phyloP scores from a whole-genome alignment of 2,888 invertebrate species.

The Pasiphila rectangulata region DNA sequence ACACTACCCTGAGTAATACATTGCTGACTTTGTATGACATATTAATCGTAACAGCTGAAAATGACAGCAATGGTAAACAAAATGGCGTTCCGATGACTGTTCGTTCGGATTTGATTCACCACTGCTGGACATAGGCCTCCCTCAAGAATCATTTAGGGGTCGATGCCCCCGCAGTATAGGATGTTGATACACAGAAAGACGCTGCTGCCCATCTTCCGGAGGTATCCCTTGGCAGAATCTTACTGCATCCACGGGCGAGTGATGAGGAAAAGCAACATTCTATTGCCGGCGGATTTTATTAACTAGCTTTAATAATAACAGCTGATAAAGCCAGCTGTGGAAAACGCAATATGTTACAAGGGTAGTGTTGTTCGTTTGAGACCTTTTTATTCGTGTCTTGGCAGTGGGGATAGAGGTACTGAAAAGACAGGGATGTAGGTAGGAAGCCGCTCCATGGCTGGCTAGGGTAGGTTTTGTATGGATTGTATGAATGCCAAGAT shows the following conservation, averaged over 20 bases:
- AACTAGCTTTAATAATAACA: not conserved
- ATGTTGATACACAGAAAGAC: too few relatives aligned
- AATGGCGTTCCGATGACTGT: too few relatives aligned
- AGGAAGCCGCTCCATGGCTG: constrained; percentile 53
- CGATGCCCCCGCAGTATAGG: too few relatives aligned
- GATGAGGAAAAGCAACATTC: too few relatives aligned
- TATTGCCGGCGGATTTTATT: too few relatives aligned
- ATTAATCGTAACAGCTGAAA: not conserved
- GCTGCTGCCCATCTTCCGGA: too few relatives aligned
- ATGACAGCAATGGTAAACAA: not conserved
- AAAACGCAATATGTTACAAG: not conserved
- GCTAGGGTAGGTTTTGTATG: constrained; percentile 73
- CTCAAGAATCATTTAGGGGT: too few relatives aligned
- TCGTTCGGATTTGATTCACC: too few relatives aligned
- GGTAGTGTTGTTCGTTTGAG: not conserved
- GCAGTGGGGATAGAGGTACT: constrained; percentile 57
- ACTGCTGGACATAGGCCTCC: too few relatives aligned
- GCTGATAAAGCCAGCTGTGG: not conserved
- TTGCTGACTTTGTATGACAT: too few relatives aligned
- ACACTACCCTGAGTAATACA: not conserved
- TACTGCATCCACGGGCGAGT: too few relatives aligned
- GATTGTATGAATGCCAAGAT: constrained; percentile 58
- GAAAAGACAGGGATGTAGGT: constrained; percentile 73
- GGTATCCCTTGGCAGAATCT: too few relatives aligned
- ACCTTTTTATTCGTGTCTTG: constrained; percentile 61